phyloP scores from a whole-genome alignment of 2,113 vertebrate species.

The Epinephelus cyanopodus region DNA sequence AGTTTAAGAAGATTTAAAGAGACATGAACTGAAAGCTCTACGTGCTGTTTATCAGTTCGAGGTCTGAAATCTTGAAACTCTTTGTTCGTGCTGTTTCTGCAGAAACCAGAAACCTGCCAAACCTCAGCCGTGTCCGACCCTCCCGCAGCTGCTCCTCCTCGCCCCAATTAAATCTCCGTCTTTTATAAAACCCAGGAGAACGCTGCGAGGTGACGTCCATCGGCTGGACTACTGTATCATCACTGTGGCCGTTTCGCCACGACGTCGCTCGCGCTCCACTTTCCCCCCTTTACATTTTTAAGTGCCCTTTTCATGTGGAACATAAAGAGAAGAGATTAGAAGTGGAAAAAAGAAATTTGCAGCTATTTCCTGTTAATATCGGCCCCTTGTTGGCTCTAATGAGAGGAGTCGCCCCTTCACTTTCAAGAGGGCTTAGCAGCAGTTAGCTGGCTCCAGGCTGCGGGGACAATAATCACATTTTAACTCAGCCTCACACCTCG shows the following conservation, averaged over 20 bases:
- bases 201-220: background rate
- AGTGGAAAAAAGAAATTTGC: conserved; percentile 54
- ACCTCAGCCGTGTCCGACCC: background rate
- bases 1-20: no score
- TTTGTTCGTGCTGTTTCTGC: no score
- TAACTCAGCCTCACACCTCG: conserved; percentile 79
- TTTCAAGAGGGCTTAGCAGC: conserved; percentile 82
- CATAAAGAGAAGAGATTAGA: conserved; percentile 48
- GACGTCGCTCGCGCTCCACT: background rate
- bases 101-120: background rate
- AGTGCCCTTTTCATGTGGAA: conserved; percentile 36
- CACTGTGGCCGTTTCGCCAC: conserved; percentile 24
- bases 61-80: no score
- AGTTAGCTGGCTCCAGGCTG: conserved; percentile 80
- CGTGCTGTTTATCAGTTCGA: no score
- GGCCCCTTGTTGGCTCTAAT: conserved; percentile 72
- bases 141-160: conserved; percentile 47
- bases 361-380: conserved; percentile 74
- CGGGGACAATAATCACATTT: conserved; percentile 82
- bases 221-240: conserved; percentile 29
- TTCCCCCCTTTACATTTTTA: conserved; percentile 49
- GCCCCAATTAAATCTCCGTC: conserved; percentile 16
- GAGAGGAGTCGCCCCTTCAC: conserved; percentile 76
- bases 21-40: no score
- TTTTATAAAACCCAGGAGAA: no score